A percentile compares a stretch with the other conserved stretches of the same genome.
phyloP scores from a whole-genome alignment of 2,888 invertebrate species.

The Drosophila neotestacea region DNA sequence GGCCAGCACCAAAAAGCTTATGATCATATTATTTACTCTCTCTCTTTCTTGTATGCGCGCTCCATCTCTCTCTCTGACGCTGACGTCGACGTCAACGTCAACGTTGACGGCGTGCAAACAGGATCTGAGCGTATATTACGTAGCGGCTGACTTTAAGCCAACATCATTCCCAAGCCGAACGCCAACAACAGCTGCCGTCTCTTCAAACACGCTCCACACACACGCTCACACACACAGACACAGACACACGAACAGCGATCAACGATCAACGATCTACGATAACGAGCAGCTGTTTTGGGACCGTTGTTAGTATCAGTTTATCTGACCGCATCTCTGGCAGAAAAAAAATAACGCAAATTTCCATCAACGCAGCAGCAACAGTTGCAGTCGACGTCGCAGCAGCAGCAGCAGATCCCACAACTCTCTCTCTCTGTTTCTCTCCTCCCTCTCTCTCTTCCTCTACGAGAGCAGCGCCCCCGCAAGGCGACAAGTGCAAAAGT shows the following conservation, averaged over 20 bases:
- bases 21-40: constrained; percentile 20
- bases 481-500: constrained; percentile 68
- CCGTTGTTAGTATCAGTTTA: constrained; percentile 53
- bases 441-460: not conserved
- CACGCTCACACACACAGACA: constrained; percentile 19
- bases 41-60: constrained; percentile 14
- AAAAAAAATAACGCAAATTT: constrained; percentile 36
- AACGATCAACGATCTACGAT: constrained; percentile 55
- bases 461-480: constrained; percentile 39
- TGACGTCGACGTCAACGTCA: constrained; percentile 31
- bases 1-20: constrained; percentile 36
- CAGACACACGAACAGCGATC: constrained; percentile 14
- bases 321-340: constrained; percentile 58
- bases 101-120: constrained; percentile 78
- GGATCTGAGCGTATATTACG: constrained; percentile 83
- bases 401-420: constrained; percentile 20
- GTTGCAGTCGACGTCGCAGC: constrained; percentile 23
- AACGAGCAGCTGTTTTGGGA: constrained; percentile 59
- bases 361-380: constrained; percentile 29
- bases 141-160: constrained; percentile 82
- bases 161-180: constrained; percentile 81
- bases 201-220: constrained; percentile 35
- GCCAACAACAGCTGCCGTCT: constrained; percentile 64
- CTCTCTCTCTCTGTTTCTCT: not conserved
- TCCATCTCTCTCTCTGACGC: not conserved